Conservation (phyloP, 2,113 vertebrate species). For the Tachycineta bicolor region DNA sequence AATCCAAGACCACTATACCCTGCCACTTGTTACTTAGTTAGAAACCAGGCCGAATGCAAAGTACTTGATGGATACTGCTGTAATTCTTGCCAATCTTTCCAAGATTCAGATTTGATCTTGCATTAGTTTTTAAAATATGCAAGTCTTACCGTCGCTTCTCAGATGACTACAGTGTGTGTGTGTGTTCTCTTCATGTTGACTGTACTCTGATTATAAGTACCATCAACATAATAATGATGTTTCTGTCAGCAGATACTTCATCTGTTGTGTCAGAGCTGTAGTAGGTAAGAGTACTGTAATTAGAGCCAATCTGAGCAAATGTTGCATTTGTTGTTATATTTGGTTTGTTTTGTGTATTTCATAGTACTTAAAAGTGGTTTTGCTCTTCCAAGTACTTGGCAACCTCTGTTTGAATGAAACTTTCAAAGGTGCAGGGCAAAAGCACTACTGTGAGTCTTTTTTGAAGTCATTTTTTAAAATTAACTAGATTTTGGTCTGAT, state of each 20-base stretch:
- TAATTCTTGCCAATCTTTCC: background rate
- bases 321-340: background rate
- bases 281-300: background rate
- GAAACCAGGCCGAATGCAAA: background rate
- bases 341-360: background rate
- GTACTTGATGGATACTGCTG: background rate
- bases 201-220: background rate
- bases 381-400: background rate
- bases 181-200: background rate
- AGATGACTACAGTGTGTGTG: background rate
- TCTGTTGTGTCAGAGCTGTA: background rate
- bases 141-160: background rate
- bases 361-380: background rate
- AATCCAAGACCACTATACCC: background rate
- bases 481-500: background rate
- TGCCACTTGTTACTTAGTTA: background rate
- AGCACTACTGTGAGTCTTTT: background rate
- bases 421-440: background rate
- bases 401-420: background rate
- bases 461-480: background rate
- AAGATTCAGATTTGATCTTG: background rate
- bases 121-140: background rate
- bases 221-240: slow-evolving; percentile 1
- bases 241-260: slow-evolving; percentile 13
- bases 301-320: background rate